phyloP scores from a whole-genome alignment of 2,888 invertebrate genomes.

The Laothoe populi region DNA sequence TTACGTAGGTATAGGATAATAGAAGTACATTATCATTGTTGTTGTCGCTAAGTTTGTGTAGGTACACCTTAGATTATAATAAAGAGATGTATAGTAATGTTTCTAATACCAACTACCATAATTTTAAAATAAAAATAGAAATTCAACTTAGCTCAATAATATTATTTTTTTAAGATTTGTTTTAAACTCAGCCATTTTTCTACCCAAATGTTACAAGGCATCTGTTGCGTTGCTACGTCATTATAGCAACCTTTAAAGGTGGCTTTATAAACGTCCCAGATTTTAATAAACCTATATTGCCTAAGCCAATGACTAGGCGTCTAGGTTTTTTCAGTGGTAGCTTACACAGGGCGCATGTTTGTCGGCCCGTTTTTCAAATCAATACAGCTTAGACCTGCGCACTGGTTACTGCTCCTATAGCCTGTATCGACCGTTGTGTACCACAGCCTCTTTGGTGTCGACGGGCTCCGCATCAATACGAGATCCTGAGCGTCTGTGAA shows the following conservation, averaged over 20 bases:
- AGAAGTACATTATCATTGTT: too few relatives aligned
- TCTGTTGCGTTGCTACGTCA: too few relatives aligned
- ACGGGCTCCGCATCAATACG: neutral
- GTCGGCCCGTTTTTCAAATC: neutral
- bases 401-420: neutral
- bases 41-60: too few relatives aligned
- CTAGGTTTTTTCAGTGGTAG: neutral
- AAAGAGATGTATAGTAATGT: too few relatives aligned
- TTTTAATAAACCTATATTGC: neutral
- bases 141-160: too few relatives aligned
- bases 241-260: neutral
- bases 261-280: neutral
- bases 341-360: constrained; percentile 2
- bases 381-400: neutral
- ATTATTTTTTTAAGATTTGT: too few relatives aligned
- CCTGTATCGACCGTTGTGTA: neutral
- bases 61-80: too few relatives aligned
- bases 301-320: constrained; percentile 3
- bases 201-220: too few relatives aligned
- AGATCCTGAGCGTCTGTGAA: neutral
- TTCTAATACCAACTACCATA: too few relatives aligned
- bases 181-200: too few relatives aligned
- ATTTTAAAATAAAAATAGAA: too few relatives aligned
- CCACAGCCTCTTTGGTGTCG: constrained; percentile 8
- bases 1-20: too few relatives aligned